phyloP scores from a whole-genome alignment of 2,888 invertebrate species.

The Congeria kusceri region DNA sequence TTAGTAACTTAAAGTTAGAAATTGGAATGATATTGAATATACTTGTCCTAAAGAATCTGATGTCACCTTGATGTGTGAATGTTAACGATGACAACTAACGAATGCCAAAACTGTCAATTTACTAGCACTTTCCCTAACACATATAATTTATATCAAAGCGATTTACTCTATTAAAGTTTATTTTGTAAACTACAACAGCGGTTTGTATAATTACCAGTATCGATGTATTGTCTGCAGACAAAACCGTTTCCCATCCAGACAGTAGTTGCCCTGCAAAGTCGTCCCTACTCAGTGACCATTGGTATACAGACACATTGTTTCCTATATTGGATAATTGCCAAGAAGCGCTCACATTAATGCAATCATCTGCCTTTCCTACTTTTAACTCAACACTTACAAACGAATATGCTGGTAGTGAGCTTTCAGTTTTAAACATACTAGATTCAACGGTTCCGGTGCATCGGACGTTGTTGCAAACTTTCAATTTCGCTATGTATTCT shows the following conservation, averaged over 20 bases:
- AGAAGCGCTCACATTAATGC: not conserved
- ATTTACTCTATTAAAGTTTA: too few species aligned
- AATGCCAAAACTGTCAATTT: too few species aligned
- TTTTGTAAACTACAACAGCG: too few species aligned
- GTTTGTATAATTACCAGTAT: too few species aligned
- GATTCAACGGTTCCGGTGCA: slow-evolving; percentile 9
- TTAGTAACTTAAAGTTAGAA: too few species aligned
- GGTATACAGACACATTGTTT: slow-evolving; percentile 15
- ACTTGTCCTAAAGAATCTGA: too few species aligned
- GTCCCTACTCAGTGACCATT: slow-evolving; percentile 17
- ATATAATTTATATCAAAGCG: too few species aligned
- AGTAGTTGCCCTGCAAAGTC: not conserved
- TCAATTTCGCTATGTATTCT: not conserved
- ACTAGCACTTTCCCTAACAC: too few species aligned
- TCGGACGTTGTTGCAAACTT: slow-evolving; percentile 3
- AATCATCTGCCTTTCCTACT: not conserved
- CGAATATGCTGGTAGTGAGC: not conserved
- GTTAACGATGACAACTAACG: too few species aligned
- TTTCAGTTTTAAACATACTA: slow-evolving; percentile 20
- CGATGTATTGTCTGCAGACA: too few species aligned
- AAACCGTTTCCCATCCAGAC: slow-evolving; percentile 2
- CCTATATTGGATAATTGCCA: slow-evolving; percentile 9
- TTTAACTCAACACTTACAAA: not conserved
- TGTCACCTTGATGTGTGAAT: too few species aligned
- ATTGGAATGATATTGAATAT: too few species aligned